Percentiles rank a stretch among this genome's conserved stretches.
These are phyloP conservation scores for Carlito syrichta DNA, from an alignment of 2,113 vertebrate genomes.

Conservation along the genomic window DNA sequence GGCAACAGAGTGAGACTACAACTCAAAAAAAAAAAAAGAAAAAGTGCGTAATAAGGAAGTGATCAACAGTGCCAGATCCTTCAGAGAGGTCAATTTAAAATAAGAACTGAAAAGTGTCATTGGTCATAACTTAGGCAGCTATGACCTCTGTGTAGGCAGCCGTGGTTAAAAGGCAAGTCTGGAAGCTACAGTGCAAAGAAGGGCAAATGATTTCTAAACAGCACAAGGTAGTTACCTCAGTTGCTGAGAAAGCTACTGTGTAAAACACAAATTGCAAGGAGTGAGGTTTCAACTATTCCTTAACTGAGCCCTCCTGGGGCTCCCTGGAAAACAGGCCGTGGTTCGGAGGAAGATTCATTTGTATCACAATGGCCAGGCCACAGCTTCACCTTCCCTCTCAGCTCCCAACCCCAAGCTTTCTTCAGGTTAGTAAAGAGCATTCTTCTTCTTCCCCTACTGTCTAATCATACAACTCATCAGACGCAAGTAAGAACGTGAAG, in stretches of 20 bases:
- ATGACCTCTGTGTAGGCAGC: neutral
- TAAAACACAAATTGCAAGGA: neutral
- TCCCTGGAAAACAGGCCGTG: neutral
- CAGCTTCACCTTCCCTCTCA: neutral
- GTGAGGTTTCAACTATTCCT: neutral
- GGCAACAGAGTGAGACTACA: no score
- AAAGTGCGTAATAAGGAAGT: neutral
- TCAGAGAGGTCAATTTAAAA: neutral
- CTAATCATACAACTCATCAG: neutral
- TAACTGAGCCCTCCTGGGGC: neutral
- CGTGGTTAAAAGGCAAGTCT: neutral
- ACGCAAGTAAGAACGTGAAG: neutral
- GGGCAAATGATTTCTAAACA: neutral
- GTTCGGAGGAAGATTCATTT: neutral
- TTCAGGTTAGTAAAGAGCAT: neutral
- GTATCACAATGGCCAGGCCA: neutral
- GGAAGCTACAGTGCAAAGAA: neutral
- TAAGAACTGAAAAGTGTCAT: neutral
- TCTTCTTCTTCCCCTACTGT: neutral
- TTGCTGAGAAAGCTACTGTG: neutral
- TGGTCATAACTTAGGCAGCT: neutral
- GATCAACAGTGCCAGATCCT: neutral
- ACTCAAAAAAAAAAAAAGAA: neutral
- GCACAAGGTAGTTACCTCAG: neutral
- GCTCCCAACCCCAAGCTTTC: neutral